phyloP scores from a whole-genome alignment of 2,797 vertebrate species.

The Hippoglossus hippoglossus region DNA sequence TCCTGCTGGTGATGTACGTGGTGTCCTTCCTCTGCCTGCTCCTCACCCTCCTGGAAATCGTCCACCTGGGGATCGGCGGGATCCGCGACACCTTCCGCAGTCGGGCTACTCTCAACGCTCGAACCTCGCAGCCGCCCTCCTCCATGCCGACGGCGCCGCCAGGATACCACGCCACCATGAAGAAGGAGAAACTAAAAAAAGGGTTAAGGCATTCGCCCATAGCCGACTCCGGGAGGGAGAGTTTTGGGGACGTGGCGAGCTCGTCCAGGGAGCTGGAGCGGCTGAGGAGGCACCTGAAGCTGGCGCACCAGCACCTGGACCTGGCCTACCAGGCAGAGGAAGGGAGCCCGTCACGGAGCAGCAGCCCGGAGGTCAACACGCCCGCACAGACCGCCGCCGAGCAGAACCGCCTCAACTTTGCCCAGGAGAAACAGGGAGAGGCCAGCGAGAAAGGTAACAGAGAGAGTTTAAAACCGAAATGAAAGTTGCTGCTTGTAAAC shows the following conservation, averaged over 20 bases:
- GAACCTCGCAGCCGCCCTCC: background rate
- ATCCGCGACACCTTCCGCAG: conserved; percentile 84
- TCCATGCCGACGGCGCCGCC: conserved; percentile 82
- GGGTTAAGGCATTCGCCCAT: conserved; percentile 75
- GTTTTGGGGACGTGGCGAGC: conserved; percentile 74
- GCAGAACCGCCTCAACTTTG: conserved; percentile 92
- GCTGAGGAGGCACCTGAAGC: conserved; percentile 86
- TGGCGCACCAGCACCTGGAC: conserved; percentile 91
- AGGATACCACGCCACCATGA: conserved; percentile 86
- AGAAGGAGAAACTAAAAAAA: conserved; percentile 82
- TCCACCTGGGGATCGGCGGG: conserved; percentile 87
- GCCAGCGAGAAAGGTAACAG: conserved; percentile 82
- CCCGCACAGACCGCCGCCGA: conserved; percentile 79
- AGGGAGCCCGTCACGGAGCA: conserved; percentile 83
- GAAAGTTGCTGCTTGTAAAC: background rate
- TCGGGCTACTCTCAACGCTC: conserved; percentile 20
- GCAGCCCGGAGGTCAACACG: conserved; percentile 88
- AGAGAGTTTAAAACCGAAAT: background rate
- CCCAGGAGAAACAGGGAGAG: conserved; percentile 87
- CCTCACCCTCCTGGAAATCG: conserved; percentile 87
- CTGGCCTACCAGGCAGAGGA: conserved; percentile 86
- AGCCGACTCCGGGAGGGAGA: conserved; percentile 75
- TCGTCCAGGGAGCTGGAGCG: conserved; percentile 82
- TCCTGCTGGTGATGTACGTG: conserved; percentile 90
- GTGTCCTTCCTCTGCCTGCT: conserved; percentile 89